Conservation (phyloP, 2,888 invertebrate genomes). For the Celastrina argiolus region DNA sequence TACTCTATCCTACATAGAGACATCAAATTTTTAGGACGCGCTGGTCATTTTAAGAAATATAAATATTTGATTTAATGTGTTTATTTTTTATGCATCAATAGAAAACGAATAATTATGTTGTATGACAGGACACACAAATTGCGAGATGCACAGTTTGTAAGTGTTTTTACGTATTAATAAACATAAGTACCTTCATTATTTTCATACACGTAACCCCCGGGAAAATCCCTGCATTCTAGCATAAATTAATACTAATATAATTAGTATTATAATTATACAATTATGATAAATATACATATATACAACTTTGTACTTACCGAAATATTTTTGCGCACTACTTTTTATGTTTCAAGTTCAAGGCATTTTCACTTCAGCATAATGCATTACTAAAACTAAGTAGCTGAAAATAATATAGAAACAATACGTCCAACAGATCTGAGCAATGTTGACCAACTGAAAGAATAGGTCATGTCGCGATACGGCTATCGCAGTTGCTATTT, state of each 20-base stretch:
- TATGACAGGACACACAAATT: too few species aligned
- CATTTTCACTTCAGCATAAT: not conserved
- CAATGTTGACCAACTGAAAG: conserved; percentile 2
- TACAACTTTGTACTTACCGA: not conserved
- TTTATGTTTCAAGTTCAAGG: not conserved
- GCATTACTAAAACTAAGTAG: not conserved
- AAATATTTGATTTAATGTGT: too few species aligned
- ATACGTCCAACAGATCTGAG: not conserved
- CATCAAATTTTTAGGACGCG: too few species aligned
- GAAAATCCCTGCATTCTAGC: too few species aligned
- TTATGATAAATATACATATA: not conserved
- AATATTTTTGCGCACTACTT: not conserved
- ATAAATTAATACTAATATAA: not conserved
- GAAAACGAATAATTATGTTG: too few species aligned
- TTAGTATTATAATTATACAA: not conserved
- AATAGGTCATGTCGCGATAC: not conserved
- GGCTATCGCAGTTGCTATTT: not conserved
- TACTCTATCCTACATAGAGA: too few species aligned
- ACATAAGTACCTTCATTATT: too few species aligned
- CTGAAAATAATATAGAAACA: not conserved
- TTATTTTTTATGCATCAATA: too few species aligned
- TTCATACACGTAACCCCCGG: too few species aligned
- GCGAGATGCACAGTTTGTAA: too few species aligned
- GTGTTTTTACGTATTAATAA: too few species aligned
- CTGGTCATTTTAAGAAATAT: too few species aligned